These are phyloP conservation scores for Ammodytes marinus DNA, from an alignment of 2,113 vertebrate species.

Conservation along the genomic window DNA sequence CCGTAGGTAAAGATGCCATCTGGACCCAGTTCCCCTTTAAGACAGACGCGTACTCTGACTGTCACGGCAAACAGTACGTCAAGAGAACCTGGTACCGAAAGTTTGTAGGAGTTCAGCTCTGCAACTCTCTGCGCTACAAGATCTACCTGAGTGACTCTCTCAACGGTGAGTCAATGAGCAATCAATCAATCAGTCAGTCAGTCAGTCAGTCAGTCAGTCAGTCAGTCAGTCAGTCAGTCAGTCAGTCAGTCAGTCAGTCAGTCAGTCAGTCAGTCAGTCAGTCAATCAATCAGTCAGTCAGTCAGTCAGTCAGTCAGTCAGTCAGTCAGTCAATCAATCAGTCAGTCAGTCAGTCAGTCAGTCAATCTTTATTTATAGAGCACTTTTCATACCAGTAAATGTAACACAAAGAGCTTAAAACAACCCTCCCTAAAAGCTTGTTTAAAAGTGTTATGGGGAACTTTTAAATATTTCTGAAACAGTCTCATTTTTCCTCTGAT, in stretches of 20 bases:
- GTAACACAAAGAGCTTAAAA: no score
- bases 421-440: no score
- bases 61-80: slow-evolving; percentile 93
- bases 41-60: slow-evolving; percentile 93
- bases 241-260: background rate
- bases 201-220: slow-evolving; percentile 82
- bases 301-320: slow-evolving; percentile 82
- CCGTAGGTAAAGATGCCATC: slow-evolving; percentile 94
- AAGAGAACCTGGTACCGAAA: slow-evolving; percentile 99
- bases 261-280: slow-evolving; percentile 86
- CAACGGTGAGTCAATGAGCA: slow-evolving; percentile 89
- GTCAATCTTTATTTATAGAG: no score
- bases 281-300: background rate
- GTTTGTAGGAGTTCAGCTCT: slow-evolving; percentile 96
- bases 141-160: slow-evolving; percentile 97
- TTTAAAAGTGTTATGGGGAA: no score
- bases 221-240: slow-evolving; percentile 52
- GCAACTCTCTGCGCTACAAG: slow-evolving; percentile 97
- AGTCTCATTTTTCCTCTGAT: no score
- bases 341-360: no score
- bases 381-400: no score
- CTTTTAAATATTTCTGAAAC: no score
- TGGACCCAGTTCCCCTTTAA: slow-evolving; percentile 96
- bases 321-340: no score
- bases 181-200: background rate